phyloP scores from a whole-genome alignment of 2,797 vertebrate genomes.

The Cyprinodon diabolis region DNA sequence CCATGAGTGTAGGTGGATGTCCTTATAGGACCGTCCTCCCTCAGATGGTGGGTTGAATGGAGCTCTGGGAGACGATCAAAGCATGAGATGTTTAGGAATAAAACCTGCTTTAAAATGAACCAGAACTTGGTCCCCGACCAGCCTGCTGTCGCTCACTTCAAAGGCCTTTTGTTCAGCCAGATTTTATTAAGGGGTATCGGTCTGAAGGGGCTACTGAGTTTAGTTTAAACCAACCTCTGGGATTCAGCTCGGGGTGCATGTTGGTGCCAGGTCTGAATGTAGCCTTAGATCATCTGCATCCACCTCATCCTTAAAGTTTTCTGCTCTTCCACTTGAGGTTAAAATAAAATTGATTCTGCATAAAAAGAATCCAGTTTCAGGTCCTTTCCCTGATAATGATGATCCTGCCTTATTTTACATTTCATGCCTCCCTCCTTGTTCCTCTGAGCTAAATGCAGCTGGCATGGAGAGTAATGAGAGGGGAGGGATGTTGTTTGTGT shows the following conservation, averaged over 20 bases:
- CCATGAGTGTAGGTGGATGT: no score
- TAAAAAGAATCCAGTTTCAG: neutral
- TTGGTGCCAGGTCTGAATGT: neutral
- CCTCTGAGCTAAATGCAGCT: neutral
- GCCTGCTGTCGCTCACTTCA: no score
- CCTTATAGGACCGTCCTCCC: no score
- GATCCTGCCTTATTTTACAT: slow-evolving; percentile 8
- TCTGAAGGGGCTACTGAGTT: no score
- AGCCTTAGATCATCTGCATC: slow-evolving; percentile 28
- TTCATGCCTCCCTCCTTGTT: slow-evolving; percentile 7
- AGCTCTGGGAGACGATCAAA: no score
- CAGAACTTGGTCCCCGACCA: no score
- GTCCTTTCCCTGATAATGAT: neutral
- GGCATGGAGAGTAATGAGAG: slow-evolving; percentile 11
- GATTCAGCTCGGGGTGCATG: neutral
- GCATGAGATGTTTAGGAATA: no score
- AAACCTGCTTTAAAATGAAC: no score
- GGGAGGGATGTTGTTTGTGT: neutral
- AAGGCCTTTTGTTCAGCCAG: no score
- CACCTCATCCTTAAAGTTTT: slow-evolving; percentile 26
- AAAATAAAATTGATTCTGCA: slow-evolving; percentile 6
- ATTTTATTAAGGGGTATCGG: no score
- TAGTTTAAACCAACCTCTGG: no score
- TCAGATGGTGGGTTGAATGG: no score
- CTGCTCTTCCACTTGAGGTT: slow-evolving; percentile 9